Evolutionary conservation across 2,888 invertebrate genomes (phyloP).

Genomic region (Drosophila buzzatii): DNA sequence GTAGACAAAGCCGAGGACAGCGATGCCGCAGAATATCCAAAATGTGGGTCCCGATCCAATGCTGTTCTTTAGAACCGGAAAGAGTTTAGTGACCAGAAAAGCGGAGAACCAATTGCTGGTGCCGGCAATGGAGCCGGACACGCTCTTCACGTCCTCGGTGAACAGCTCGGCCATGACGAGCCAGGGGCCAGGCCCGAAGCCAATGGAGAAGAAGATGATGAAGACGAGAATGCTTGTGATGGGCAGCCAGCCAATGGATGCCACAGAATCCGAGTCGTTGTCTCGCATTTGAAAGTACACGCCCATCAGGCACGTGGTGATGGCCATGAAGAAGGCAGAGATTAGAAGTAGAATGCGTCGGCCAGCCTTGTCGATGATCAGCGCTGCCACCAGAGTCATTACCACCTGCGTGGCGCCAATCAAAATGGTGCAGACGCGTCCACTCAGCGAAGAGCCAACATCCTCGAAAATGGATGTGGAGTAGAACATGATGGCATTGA

Average conservation of each 20-base stretch:
- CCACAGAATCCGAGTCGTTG: constrained; percentile 82
- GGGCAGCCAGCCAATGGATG: constrained; percentile 89
- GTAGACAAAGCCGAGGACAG: constrained; percentile 88
- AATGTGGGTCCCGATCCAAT: constrained; percentile 89
- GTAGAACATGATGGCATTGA: constrained; percentile 93
- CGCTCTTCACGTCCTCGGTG: constrained; percentile 90
- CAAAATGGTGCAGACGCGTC: constrained; percentile 89
- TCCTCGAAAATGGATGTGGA: constrained; percentile 89
- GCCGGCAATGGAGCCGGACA: constrained; percentile 91
- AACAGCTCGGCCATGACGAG: constrained; percentile 92
- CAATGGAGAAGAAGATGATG: constrained; percentile 91
- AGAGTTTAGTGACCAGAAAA: constrained; percentile 91
- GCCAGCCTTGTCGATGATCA: constrained; percentile 92
- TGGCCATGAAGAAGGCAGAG: constrained; percentile 90
- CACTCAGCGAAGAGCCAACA: constrained; percentile 84
- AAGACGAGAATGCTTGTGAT: constrained; percentile 90
- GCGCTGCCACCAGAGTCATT: constrained; percentile 88
- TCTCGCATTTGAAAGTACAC: constrained; percentile 87
- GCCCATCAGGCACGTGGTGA: constrained; percentile 89
- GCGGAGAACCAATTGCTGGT: constrained; percentile 92
- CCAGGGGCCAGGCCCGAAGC: constrained; percentile 92
- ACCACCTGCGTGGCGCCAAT: constrained; percentile 91
- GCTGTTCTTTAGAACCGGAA: constrained; percentile 86
- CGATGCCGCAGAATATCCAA: constrained; percentile 90
- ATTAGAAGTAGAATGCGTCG: constrained; percentile 90